Evolutionary conservation across 2,888 invertebrate genomes (phyloP), one percentile per base, ranked within the genome.

Genomic region (Lymantria monacha): DNA sequence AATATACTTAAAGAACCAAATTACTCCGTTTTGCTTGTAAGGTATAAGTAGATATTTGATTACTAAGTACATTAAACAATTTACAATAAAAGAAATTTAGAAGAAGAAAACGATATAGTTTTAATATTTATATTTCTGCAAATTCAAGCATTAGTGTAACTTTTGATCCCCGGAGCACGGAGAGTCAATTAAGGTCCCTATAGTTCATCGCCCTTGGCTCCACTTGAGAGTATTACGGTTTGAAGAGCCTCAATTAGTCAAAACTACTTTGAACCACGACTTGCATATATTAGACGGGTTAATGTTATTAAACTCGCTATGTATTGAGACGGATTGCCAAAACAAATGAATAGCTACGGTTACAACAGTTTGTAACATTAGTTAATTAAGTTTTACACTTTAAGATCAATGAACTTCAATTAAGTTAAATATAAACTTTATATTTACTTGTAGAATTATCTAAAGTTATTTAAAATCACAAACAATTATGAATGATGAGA

Each of bases 221-320:
- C 48, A 48, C 45, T 53, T 46, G 38, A 48, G 42, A 49, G 38
- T 49, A 48, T 45, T 43, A 53, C 30, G 46, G 42, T 53, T 42
- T 49, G 49, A 49, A 53, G 48, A 49, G 53, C 46, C 53, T 42
- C 53, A 48, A 53, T 53, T 53, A 53, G 53, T 48, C 53, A 53
- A 53, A 53, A 53, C 53, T 53, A 49, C 53, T 53, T 46, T 11
- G 42, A 42, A 13, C 42, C 42, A 43, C 42, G 46, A 48, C 52
- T 52, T 48, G 52, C 48, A 52, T 52, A 48, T 48, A 52, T 49
- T 43, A 53, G n/a, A 40, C 38, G 38, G 46, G 44, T 43, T 43
- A 48, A 42, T 30, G 37, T 46, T 42, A 10, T 30, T n/a, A n/a
- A 46, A 50, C 46, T 51, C 38, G 11, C 9, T 36, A 7, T 37